A percentile compares a stretch with the other conserved stretches of the same genome.
Evolutionary conservation across 2,888 invertebrate species (phyloP).

Genomic region (Diplazon laetatorius): DNA sequence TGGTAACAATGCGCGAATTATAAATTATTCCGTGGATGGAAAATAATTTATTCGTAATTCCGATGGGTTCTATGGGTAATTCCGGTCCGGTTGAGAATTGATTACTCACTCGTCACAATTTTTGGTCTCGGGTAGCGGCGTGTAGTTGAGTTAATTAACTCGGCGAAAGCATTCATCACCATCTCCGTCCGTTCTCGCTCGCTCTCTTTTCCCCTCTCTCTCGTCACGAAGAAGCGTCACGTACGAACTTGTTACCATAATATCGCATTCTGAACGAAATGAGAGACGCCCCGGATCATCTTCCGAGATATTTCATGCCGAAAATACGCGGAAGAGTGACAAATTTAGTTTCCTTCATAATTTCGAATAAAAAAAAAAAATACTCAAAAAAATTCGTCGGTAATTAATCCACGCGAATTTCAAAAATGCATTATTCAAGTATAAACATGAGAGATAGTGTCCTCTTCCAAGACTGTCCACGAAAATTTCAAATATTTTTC

Average conservation of each 20-base stretch:
- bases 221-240: not conserved
- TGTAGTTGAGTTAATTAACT: not conserved
- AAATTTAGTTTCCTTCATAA: not conserved
- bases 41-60: not conserved
- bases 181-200: no score
- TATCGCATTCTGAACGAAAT: not conserved
- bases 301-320: conserved; percentile 7
- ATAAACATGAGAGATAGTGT: no score
- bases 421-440: no score
- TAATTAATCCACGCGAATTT: not conserved
- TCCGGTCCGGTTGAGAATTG: not conserved
- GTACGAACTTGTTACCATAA: not conserved
- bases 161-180: not conserved
- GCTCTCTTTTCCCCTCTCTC: no score
- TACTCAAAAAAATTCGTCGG: not conserved
- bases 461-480: no score
- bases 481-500: no score
- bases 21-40: not conserved
- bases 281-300: not conserved
- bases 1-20: not conserved
- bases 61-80: not conserved
- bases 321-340: not conserved
- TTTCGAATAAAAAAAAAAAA: not conserved
- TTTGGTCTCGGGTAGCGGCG: not conserved
- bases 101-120: not conserved